Base-by-base conservation (phyloP, 1,140 invertebrate genomes). In the Leptonema lineaticorne region DNA sequence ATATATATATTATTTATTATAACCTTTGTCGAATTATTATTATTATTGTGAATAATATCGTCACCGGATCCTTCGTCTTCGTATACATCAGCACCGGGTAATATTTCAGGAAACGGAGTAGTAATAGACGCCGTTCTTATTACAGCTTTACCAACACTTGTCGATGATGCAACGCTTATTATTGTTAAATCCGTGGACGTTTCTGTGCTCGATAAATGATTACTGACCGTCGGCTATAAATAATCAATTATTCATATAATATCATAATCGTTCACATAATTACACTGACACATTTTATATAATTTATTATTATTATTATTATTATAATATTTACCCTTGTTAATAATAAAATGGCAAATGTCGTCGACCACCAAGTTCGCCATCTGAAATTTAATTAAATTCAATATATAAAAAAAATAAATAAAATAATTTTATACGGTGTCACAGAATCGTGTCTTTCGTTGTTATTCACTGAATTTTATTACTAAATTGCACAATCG, bases 41-140 rank as follows among this genome's bases (percentile, higher is more conserved):
- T 4, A 48, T 56, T 1, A 37, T 74, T 76, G 4, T 75, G 75
- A 7, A 45, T 6, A 0, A 76, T 76, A 37, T 79, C 80, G 18
- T 82, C 81, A n/a, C 81, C 81, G 0, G 81, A 82, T 0, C 81
- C 81, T 69, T 37, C 46, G 11, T 73, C 68, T 46, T 79, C 78
- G 27, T 76, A 75, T 0, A 80, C 30, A 30, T 80, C 78, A 4
- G 75, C 69, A 4, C 75, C 79, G 0, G 62, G 68, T n/a, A 59
- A 37, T 1, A 58, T 22, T 27, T 65, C 63, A 3, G 33, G 67
- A 41, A 33, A n/a, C 4, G 5, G 2, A 1, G 48, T 66, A 9
- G 48, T 57, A 14, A 6, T 11, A 2, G 29, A 41, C 22, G 27
- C 11, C 1, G 22, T 11, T 33, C 29, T 27, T 5, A 27, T 6